Evolutionary conservation across 2,113 vertebrate species (phyloP).

Genomic region (Lichenostomus cassidix): DNA sequence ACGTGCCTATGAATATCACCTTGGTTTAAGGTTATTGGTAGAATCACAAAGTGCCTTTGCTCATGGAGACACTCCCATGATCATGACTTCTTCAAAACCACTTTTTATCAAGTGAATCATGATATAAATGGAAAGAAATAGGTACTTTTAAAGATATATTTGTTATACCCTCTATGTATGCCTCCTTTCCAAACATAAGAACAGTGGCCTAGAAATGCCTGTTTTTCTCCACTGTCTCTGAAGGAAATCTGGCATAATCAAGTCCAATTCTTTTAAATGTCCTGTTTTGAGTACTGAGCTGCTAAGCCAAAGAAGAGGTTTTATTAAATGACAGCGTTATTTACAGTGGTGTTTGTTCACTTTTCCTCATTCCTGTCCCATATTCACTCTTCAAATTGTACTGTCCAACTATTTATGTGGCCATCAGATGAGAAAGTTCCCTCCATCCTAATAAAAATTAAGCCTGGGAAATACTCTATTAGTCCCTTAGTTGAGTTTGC

Average conservation of each 20-base stretch:
- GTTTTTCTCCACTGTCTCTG: not conserved
- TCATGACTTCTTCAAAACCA: not conserved
- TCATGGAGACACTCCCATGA: not conserved
- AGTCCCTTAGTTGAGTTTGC: not conserved
- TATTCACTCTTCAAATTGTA: not conserved
- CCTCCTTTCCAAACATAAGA: not conserved
- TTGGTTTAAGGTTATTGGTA: not conserved
- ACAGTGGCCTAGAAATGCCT: not conserved
- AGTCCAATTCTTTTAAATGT: not conserved
- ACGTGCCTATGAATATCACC: rapidly evolving
- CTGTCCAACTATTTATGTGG: not conserved
- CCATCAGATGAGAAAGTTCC: not conserved
- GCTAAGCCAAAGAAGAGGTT: not conserved
- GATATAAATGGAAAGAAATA: not conserved
- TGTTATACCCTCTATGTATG: not conserved
- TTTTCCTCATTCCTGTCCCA: not conserved
- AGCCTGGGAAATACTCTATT: not conserved
- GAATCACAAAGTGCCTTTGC: not conserved
- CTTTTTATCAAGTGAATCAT: not conserved
- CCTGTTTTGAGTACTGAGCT: not conserved
- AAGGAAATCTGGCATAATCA: not conserved
- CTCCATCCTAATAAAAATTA: not conserved
- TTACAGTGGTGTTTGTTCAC: not conserved
- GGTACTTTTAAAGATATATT: not conserved
- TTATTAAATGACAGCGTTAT: not conserved